Evolutionary conservation across 37 sponge, comb jelly and placozoan genomes (phyloP), one percentile per base, ranked within the genome.

Genomic region (Ianthella basta): DNA sequence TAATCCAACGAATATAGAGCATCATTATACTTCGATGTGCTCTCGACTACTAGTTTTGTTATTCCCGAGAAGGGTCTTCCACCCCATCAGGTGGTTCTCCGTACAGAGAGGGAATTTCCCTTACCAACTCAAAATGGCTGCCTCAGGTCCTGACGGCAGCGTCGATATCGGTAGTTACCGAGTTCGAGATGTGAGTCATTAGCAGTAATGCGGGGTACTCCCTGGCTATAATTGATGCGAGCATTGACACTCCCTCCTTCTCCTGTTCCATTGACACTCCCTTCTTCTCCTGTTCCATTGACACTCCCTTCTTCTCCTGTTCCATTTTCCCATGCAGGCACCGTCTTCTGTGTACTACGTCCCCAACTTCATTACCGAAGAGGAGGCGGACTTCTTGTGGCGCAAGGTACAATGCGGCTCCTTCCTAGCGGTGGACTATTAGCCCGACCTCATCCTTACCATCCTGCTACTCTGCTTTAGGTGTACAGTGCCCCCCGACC

Each of bases 311-410:
- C 64, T 61, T 61, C 29, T 61, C 29, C 35, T 59, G 10, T 33
- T 15, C 24, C 50, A 6, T 79, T 27, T 79, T 33, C 20, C 2
- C 15, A 25, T 23, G 8, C 56, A 89, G 92, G 91, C 91, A 15
- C 98, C 98, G 50, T 84, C 86, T 33, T 88, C 89, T 60, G 94
- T 87, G 0, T 91, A 95, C 67, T 97, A 97, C 83, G 89, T 97
- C 56, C 98, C 96, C 0, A 83, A 93, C 79, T 97, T 92, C 63
- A 54, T 97, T 15, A 85, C 92, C 0, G 86, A 85, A 50, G 94
- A 89, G 55, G 94, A 97, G 59, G 91, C 79, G 60, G 79, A 82
- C 12, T 25, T 60, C 1, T 73, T 97, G 20, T 90, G 85, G 88
- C 54, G 86, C 6, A 84, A 93, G 73, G 93, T 95, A 80, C 19